Percentiles rank a stretch among this genome's conserved stretches.
These are phyloP conservation scores for Scytalopus superciliaris DNA, from an alignment of 2,113 vertebrate genomes.

Conservation along the genomic window DNA sequence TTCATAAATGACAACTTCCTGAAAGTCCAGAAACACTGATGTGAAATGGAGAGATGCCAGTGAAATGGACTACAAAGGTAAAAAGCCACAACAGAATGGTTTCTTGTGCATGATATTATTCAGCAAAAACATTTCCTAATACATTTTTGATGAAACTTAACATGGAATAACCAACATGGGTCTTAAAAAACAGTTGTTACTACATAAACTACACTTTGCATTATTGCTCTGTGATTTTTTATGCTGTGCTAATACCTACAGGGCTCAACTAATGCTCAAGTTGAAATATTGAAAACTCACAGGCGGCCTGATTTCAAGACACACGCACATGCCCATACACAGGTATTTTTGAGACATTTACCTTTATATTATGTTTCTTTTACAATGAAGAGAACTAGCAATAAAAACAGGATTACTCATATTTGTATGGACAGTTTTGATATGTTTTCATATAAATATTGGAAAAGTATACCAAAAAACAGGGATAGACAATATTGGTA, in stretches of 20 bases:
- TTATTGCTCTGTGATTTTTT: background rate
- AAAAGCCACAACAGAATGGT: fast-evolving
- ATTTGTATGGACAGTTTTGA: background rate
- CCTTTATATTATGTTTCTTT: background rate
- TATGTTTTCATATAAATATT: background rate
- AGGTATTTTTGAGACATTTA: background rate
- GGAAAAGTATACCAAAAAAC: background rate
- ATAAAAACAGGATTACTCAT: background rate
- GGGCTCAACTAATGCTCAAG: fast-evolving
- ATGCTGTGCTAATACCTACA: background rate
- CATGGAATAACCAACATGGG: background rate
- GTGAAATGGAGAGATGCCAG: background rate
- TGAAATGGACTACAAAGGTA: background rate
- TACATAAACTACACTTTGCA: background rate
- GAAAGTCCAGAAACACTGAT: background rate
- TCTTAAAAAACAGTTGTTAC: background rate
- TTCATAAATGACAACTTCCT: background rate
- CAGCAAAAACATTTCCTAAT: background rate
- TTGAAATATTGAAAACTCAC: background rate
- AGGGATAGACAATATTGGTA: background rate
- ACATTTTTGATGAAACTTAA: background rate
- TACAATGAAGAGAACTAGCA: background rate
- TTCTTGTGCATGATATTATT: background rate
- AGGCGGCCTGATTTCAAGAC: background rate
- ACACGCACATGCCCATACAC: background rate